A percentile compares a stretch with the other conserved stretches of the same genome.
phyloP scores from a whole-genome alignment of 2,797 vertebrate species.

The Knipowitschia caucasica region DNA sequence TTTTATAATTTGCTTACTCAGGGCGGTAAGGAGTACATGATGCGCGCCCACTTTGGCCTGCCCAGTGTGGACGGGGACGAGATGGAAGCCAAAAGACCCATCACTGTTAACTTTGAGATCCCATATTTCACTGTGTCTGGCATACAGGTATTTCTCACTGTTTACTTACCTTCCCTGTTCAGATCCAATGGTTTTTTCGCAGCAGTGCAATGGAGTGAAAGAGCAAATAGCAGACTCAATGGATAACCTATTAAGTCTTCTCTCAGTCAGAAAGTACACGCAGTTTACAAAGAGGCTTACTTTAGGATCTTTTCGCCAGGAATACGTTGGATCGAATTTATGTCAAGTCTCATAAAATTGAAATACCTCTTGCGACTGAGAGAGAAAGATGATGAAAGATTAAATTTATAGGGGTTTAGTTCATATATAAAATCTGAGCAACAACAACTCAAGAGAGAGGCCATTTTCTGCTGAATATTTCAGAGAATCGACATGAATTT shows the following conservation, averaged over 20 bases:
- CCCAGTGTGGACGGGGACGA: slow-evolving; percentile 79
- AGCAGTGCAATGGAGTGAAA: neutral
- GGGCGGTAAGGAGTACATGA: slow-evolving; percentile 82
- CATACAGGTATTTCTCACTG: slow-evolving; percentile 71
- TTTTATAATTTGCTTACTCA: slow-evolving; percentile 34
- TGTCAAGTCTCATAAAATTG: neutral
- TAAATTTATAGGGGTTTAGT: neutral
- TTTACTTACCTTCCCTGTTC: neutral
- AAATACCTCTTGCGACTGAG: neutral
- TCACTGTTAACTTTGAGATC: slow-evolving; percentile 83
- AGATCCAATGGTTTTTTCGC: slow-evolving; percentile 4
- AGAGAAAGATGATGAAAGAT: neutral
- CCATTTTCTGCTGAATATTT: too few relatives aligned
- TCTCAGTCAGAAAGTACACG: neutral
- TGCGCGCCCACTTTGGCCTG: slow-evolving; percentile 80
- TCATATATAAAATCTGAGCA: neutral
- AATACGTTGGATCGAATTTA: neutral
- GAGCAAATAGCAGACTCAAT: slow-evolving; percentile 11
- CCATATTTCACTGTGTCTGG: slow-evolving; percentile 84
- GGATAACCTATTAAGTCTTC: slow-evolving; percentile 14
- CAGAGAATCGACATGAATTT: too few relatives aligned
- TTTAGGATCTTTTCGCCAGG: slow-evolving; percentile 7
- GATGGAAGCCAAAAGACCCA: slow-evolving; percentile 74
- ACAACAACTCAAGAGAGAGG: neutral
- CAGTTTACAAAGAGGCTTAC: neutral